Percentiles rank a stretch among this genome's conserved stretches.
Evolutionary conservation across 1,140 invertebrate genomes (phyloP).

Genomic region (Portunus trituberculatus): DNA sequence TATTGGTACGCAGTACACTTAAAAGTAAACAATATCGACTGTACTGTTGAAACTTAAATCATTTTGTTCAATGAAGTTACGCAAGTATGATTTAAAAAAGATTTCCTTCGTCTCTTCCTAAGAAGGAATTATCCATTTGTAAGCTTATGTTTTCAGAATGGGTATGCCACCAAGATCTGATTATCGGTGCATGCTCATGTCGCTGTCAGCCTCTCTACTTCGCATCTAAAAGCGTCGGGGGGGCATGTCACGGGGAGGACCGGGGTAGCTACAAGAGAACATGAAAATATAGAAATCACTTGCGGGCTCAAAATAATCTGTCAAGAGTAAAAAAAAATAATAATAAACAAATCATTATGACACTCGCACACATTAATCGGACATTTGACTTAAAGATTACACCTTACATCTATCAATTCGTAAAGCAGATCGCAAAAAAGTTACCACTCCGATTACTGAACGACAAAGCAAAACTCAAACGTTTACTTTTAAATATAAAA

Average conservation of each 20-base stretch:
- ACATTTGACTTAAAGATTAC: not conserved
- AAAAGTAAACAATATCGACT: slow-evolving; percentile 70
- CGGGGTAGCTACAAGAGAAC: slow-evolving; percentile 78
- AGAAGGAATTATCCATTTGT: slow-evolving; percentile 55
- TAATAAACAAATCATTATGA: slow-evolving; percentile 47
- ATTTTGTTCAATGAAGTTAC: slow-evolving; percentile 68
- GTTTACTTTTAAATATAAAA: slow-evolving; percentile 27
- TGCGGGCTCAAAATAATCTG: slow-evolving; percentile 62
- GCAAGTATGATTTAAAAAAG: slow-evolving; percentile 53
- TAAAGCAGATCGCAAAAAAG: slow-evolving; percentile 49
- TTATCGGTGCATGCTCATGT: slow-evolving; percentile 74
- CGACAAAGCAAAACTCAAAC: slow-evolving; percentile 40
- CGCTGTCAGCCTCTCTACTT: slow-evolving; percentile 74
- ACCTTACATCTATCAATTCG: not conserved
- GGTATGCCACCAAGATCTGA: slow-evolving; percentile 74
- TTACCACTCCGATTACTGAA: slow-evolving; percentile 57
- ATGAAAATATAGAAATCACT: slow-evolving; percentile 76
- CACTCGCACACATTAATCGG: slow-evolving; percentile 53
- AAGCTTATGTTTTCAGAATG: slow-evolving; percentile 41
- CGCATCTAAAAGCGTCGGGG: slow-evolving; percentile 77
- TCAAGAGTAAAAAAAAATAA: slow-evolving; percentile 54
- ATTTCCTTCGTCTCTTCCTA: slow-evolving; percentile 64
- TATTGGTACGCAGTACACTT: slow-evolving; percentile 76
- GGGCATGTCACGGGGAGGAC: slow-evolving; percentile 77
- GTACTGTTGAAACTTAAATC: slow-evolving; percentile 50